Base-by-base conservation (phyloP, 1,140 invertebrate species). In the Drosophila neocordata region DNA sequence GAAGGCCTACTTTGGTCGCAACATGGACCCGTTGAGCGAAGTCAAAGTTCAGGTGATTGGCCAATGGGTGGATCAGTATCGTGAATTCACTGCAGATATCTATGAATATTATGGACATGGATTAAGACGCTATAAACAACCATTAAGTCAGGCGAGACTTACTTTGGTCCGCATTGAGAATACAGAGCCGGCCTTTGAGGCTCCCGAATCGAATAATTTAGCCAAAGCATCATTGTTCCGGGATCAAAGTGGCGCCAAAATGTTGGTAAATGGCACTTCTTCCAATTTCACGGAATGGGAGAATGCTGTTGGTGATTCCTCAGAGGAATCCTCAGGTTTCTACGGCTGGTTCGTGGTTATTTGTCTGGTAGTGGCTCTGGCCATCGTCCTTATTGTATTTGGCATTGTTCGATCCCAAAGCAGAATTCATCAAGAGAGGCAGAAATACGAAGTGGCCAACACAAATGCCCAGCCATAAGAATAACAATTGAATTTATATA, bases 101-200 rank as follows among this genome's bases (percentile, higher is more conserved):
- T 89, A 81, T 56, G 89, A 90, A 60, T 90, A 90, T 34, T 90
- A 69, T 41, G 89, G 89, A 6, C 62, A 87, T 34, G 89, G 84
- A 1, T 34, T 90, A 4, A 63, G 69, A 31, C 79, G 76, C 1
- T 89, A 67, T 15, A 76, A 55, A 18, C 68, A 81, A 27, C 37
- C 77, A 5, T 53, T 90, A 7, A 13, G 35, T 1, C 58, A 60
- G 5, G 89, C 63, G 0, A 52, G 59, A 12, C 55, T 89, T 5
- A 89, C 81, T 0, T 83, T 90, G n/a, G 65, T 87, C 0, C 65
- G 81, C 3, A 90, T 90, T 11, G 89, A 90, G 15, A 73, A 65
- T 11, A 83, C 89, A 1, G 89, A 90, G 53, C 89, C 89, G 7
- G 89, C 71, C 8, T 90, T 87, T 61, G 77, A 89, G 51, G 65